Evolutionary conservation across 1,140 invertebrate genomes (phyloP).

Genomic region (Ostrea edulis): DNA sequence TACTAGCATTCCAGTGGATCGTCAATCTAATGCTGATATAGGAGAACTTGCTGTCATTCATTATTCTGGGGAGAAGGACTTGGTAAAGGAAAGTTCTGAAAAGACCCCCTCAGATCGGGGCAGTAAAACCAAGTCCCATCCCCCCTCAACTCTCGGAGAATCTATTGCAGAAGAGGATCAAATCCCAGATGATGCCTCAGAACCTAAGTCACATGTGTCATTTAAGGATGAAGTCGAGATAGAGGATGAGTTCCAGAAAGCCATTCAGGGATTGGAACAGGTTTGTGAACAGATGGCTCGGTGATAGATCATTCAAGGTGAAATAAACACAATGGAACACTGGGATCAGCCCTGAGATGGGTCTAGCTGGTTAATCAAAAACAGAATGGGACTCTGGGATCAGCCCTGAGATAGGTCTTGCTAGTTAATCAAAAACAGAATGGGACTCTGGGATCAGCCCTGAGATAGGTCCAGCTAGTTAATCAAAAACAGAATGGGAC

Average conservation of each 20-base stretch:
- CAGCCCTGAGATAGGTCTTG: too few relatives aligned
- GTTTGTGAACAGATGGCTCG: conserved; percentile 38
- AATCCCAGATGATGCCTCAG: conserved; percentile 18
- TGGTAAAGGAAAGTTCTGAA: conserved; percentile 49
- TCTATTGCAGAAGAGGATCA: conserved; percentile 52
- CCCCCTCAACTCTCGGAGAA: conserved; percentile 55
- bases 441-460: too few relatives aligned
- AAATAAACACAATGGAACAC: not conserved
- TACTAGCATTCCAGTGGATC: conserved; percentile 68
- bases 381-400: too few relatives aligned
- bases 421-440: too few relatives aligned
- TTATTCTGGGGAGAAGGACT: conserved; percentile 61
- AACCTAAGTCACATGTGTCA: conserved; percentile 52
- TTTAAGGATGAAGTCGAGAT: conserved; percentile 50
- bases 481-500: too few relatives aligned
- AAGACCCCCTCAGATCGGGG: conserved; percentile 42
- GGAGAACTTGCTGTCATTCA: conserved; percentile 72
- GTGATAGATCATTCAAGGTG: conserved; percentile 53
- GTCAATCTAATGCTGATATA: conserved; percentile 63
- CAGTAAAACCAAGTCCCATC: conserved; percentile 54
- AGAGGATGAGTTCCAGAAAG: conserved; percentile 63
- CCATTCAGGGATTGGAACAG: conserved; percentile 55
- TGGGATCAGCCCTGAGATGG: too few relatives aligned
- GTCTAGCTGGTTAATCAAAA: too few relatives aligned
- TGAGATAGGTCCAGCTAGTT: too few relatives aligned